Conservation (phyloP, 1,140 invertebrate genomes). For the Drosophila neocordata region DNA sequence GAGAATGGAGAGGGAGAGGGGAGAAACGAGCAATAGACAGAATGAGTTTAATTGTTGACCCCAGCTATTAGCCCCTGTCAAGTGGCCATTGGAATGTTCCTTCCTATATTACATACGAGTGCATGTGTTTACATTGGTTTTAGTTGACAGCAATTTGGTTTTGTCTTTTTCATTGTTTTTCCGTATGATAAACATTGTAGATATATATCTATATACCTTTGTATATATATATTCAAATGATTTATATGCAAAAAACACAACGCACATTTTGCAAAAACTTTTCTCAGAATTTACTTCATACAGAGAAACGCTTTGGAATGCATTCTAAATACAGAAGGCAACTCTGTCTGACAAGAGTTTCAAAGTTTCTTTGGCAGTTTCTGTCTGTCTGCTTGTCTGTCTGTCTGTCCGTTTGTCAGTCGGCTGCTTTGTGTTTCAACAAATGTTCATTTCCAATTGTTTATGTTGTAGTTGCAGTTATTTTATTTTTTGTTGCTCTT, state of each 20-base stretch:
- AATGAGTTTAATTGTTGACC: constrained; percentile 80
- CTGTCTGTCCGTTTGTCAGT: constrained; percentile 5
- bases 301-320: constrained; percentile 62
- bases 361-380: constrained; percentile 18
- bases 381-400: constrained; percentile 23
- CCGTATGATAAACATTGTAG: too few relatives aligned
- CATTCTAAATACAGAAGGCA: constrained; percentile 27
- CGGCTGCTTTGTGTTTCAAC: constrained; percentile 37
- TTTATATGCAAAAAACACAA: constrained; percentile 57
- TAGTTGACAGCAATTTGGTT: constrained; percentile 46
- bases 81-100: constrained; percentile 30
- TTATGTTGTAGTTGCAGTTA: constrained; percentile 57
- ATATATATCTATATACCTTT: constrained; percentile 6
- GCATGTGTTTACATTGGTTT: constrained; percentile 23
- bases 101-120: background rate
- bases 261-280: constrained; percentile 48
- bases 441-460: constrained; percentile 71
- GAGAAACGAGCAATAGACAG: constrained; percentile 41
- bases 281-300: constrained; percentile 51
- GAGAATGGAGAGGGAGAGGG: background rate
- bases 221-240: constrained; percentile 38
- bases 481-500: background rate
- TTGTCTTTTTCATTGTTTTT: background rate
- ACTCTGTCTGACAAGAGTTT: constrained; percentile 59
- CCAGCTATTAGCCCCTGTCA: constrained; percentile 78